Percentiles rank a stretch among this genome's conserved stretches.
Conservation (phyloP, 2,113 vertebrate species). For the Nycticorax nycticorax region DNA sequence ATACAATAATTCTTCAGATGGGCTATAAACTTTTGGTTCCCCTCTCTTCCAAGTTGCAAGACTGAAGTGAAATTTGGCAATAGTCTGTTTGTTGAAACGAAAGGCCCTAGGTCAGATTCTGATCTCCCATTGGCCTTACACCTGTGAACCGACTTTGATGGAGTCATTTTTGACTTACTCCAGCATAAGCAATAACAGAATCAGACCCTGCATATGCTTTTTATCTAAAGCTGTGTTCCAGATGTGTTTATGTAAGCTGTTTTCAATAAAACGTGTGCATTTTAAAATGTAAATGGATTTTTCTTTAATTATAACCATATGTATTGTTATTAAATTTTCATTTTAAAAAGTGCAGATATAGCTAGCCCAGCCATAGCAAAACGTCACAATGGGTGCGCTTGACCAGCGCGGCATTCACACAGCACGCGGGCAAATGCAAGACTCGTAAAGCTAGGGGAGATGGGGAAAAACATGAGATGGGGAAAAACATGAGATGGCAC, state of each 20-base stretch:
- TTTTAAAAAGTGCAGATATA: conserved; percentile 28
- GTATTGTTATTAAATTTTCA: conserved; percentile 56
- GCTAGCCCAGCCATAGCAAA: background rate
- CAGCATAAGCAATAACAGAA: conserved; percentile 29
- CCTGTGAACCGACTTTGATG: conserved; percentile 43
- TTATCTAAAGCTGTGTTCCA: conserved; percentile 63
- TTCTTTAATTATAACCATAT: conserved; percentile 63
- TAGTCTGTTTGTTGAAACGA: conserved; percentile 25
- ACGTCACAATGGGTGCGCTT: background rate
- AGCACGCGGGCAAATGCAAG: background rate
- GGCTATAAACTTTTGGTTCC: conserved; percentile 37
- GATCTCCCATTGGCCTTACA: conserved; percentile 41
- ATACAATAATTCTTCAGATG: conserved; percentile 29
- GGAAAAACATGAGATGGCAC: background rate
- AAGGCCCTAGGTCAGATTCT: conserved; percentile 30
- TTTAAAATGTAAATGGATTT: conserved; percentile 68
- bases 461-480: background rate
- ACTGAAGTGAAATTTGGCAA: conserved; percentile 39
- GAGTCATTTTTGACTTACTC: conserved; percentile 24
- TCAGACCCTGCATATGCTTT: conserved; percentile 47
- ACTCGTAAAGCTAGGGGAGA: background rate
- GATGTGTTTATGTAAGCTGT: conserved; percentile 64
- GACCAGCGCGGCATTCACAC: background rate
- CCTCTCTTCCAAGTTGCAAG: background rate
- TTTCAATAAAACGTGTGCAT: conserved; percentile 51